Percentiles rank a stretch among this genome's conserved stretches.
Conservation (phyloP, 1,140 invertebrate species). For the Dolichoris vasculosae region DNA sequence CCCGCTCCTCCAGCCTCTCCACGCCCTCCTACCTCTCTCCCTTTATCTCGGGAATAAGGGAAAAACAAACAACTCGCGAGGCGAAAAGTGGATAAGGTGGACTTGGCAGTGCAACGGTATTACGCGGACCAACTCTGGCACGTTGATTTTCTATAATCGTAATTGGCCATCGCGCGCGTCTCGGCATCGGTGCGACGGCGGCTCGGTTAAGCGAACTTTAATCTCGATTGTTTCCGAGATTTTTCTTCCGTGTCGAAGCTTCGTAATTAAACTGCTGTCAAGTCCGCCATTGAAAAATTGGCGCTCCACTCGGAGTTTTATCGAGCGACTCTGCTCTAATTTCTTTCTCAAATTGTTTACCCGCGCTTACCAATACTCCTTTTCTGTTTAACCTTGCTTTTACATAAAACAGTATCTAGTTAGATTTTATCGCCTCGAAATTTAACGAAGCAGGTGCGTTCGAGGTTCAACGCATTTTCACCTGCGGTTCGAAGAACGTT, state of each 20-base stretch:
- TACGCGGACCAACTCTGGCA: neutral
- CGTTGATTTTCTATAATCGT: conserved; percentile 39
- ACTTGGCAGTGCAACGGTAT: neutral
- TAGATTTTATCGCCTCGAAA: neutral
- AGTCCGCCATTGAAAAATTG: neutral
- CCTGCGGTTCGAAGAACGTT: neutral
- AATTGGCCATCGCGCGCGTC: conserved; percentile 25
- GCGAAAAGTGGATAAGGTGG: conserved; percentile 1
- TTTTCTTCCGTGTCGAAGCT: neutral
- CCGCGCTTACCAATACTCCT: neutral
- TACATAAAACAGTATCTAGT: neutral
- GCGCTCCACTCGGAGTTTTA: neutral
- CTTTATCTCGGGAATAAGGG: conserved; percentile 5
- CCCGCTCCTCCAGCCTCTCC: neutral
- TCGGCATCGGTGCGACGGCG: neutral
- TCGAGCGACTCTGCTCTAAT: neutral
- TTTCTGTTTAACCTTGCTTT: neutral
- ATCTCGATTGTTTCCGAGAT: conserved; percentile 27
- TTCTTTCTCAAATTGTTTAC: neutral
- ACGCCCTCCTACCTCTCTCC: neutral
- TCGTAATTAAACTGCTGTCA: conserved; percentile 13
- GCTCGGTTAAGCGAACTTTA: neutral
- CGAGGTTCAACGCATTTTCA: neutral
- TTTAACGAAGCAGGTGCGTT: conserved; percentile 10
- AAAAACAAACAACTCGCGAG: conserved; percentile 17